A percentile compares a stretch with the other conserved stretches of the same genome.
Conservation (phyloP, 2,113 vertebrate genomes). For the rabbit (Oryctolagus cuniculus) region DNA sequence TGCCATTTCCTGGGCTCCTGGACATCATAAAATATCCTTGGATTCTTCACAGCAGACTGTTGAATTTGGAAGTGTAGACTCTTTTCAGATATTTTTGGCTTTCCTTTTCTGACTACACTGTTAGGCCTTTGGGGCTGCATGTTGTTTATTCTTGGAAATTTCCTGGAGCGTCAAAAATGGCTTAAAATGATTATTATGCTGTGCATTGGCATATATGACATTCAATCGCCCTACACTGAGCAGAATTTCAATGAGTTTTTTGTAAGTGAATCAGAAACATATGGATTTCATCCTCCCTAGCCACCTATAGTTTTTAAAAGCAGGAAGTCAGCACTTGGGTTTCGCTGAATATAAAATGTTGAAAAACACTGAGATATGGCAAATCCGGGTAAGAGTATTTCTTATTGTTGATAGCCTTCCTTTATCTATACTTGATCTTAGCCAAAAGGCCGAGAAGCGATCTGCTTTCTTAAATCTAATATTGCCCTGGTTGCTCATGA, state of each 20-base stretch:
- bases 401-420: neutral
- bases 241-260: conserved; percentile 82
- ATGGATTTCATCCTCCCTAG: conserved; percentile 75
- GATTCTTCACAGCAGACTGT: conserved; percentile 64
- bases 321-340: conserved; percentile 63
- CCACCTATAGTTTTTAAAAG: conserved; percentile 68
- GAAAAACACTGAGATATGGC: conserved; percentile 48
- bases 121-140: conserved; percentile 67
- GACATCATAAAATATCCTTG: conserved; percentile 60
- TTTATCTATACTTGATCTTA: neutral
- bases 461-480: neutral
- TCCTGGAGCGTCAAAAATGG: conserved; percentile 81
- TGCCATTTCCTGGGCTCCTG: conserved; percentile 46
- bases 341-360: conserved; percentile 70
- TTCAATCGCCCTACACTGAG: conserved; percentile 70
- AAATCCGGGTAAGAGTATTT: conserved; percentile 18
- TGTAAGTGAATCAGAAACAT: conserved; percentile 82
- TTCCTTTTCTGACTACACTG: conserved; percentile 61
- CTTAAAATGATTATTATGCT: conserved; percentile 77
- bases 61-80: conserved; percentile 70
- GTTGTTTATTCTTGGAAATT: conserved; percentile 80
- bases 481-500: neutral
- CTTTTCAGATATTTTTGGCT: conserved; percentile 75
- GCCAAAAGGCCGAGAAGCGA: too few relatives aligned
- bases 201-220: conserved; percentile 74